Base-by-base conservation (phyloP, 2,888 invertebrate genomes). In the Lissocephala sabroskyi region DNA sequence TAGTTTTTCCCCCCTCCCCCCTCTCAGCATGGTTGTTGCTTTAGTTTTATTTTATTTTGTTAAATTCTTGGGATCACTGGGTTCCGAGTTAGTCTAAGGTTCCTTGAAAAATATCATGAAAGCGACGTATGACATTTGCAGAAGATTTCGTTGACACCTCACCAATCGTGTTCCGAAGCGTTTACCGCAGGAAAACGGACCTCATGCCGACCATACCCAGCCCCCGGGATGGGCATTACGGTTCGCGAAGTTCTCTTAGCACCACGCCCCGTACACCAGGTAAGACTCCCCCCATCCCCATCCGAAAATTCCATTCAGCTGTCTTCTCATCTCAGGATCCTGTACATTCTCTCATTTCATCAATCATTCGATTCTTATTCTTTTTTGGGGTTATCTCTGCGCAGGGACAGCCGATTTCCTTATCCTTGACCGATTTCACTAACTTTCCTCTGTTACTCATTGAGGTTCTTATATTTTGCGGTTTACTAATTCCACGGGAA, bases 201-300 rank as follows among this genome's bases (percentile, higher is more conserved):
- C 88, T 96, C 83, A 93, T 94, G 87, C 96, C 96, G 63, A 95
- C 95, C 73, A 89, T 93, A 85, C 94, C 95, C 71, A 90, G 88
- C 68, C 88, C 90, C 57, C 87, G 91, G 75, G 91, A 91, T 79
- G 84, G 86, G 74, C 85, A 86, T 60, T 86, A 84, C 70, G 84
- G 84, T 79, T 85, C 86, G 76, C 84, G 85, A 81, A 83, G 87
- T 73, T 86, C 87, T 67, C 83, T 85, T 67, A 83, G 83, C 79
- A 80, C 82, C 52, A 85, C 85, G 63, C 85, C 85, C 74, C 79
- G 84, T 79, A 85, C 85, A 63, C 84, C 85, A 85, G 85, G 85
- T 85, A 85, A 83, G 83, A 62, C 41, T 40, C 7, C 23, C 23
- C 23, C 23, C 23, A 23, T 7, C 23, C 23, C 4, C 23, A 3